Base-by-base conservation (phyloP, 2,888 invertebrate species). In the Dryococelus australis region DNA sequence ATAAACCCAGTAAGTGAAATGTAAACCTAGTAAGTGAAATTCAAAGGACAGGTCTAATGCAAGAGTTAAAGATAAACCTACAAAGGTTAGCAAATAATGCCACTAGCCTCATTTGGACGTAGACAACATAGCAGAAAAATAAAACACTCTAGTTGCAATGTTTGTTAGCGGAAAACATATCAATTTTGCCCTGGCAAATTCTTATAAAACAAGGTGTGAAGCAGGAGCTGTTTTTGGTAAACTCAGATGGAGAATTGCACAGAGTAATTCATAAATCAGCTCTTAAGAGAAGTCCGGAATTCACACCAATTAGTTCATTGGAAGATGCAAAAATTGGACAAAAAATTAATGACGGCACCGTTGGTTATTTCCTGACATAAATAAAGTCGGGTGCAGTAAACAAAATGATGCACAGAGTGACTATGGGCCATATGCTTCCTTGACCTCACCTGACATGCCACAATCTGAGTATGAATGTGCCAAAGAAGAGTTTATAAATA, bases 121-220 rank as follows among this genome's bases (percentile, higher is more conserved):
- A 8, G n/a, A 24, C 24, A 20, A 80, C 0, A 24, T 80, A 26
- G 26, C 0, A 80, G n/a, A 80, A 13, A 80, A n/a, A 9, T 80
- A 27, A 13, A 80, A 24, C n/a, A n/a, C 0, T 80, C 26, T 80
- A n/a, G 80, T n/a, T 3, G 80, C 80, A 80, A 5, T 10, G 13
- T 26, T 28, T 27, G 28, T 79, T 78, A 13, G 12, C 12, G n/a
- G n/a, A 8, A 80, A 80, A n/a, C 24, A 8, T n/a, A 8, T 80
- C 0, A 9, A n/a, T 28, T 80, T 80, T n/a, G 80, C 80, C 13
- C 10, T 5, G 80, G 10, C 80, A n/a, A 13, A 80, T 12, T n/a
- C n/a, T n/a, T n/a, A n/a, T n/a, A n/a, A n/a, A n/a, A 80, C 80
- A n/a, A 27, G 79, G 28, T 80, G 80, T 80, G 24, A 80, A 80